Percentiles rank a stretch among this genome's conserved stretches.
These are phyloP conservation scores for Sesia apiformis DNA, from an alignment of 2,888 invertebrate species.

Conservation along the genomic window DNA sequence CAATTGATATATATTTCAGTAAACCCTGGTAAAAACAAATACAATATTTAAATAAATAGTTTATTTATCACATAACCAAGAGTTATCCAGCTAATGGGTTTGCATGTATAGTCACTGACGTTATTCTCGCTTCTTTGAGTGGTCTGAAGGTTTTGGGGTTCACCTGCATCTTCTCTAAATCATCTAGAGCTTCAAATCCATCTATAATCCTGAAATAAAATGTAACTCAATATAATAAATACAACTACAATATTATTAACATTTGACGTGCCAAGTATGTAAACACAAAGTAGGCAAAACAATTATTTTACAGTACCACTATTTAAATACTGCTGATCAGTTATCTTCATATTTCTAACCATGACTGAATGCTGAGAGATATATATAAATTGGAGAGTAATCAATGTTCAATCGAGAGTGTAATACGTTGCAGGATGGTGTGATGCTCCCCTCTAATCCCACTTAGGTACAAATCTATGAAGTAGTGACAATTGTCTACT, in stretches of 20 bases:
- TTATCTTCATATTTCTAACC: too few species aligned
- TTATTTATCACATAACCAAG: background rate
- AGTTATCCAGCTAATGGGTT: constrained; percentile 91
- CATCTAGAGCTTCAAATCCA: constrained; percentile 96
- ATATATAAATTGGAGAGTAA: too few species aligned
- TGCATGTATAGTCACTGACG: constrained; percentile 95
- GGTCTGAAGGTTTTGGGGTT: constrained; percentile 95
- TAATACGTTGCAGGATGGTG: too few species aligned
- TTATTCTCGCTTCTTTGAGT: constrained; percentile 88
- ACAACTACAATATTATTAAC: background rate
- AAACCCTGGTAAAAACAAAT: background rate
- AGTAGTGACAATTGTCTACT: too few species aligned
- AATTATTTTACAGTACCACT: too few species aligned
- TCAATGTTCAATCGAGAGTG: too few species aligned
- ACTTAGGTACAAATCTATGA: too few species aligned
- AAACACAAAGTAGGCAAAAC: too few species aligned
- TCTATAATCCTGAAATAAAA: constrained; percentile 89
- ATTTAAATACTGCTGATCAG: background rate
- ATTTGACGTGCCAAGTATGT: too few species aligned
- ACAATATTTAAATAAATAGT: background rate
- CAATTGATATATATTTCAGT: too few species aligned
- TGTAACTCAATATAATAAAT: background rate
- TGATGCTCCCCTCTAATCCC: too few species aligned
- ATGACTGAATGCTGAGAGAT: background rate
- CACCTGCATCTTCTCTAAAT: constrained; percentile 94